Base-by-base conservation (phyloP, 2,797 vertebrate genomes). In the Neosilurus mollespiculum region DNA sequence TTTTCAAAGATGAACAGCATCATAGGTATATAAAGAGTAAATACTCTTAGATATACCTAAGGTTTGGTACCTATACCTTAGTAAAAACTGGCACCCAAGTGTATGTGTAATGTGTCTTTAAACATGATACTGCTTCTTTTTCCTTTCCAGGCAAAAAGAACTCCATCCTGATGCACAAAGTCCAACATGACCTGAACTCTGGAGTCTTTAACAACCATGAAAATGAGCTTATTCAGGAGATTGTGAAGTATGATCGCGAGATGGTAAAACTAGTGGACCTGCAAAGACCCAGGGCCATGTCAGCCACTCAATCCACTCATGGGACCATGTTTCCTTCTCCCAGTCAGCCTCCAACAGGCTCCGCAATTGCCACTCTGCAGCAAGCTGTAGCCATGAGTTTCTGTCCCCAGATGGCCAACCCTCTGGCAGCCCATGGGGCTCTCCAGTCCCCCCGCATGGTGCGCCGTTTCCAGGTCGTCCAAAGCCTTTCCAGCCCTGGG, bases 191-290 rank as follows among this genome's bases (percentile, higher is more conserved):
- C 90, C 96, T 99, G 85, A 97, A 96, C 93, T 97, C 98, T 0
- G 98, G 98, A 0, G 96, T 98, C 86, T 99, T 99, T 94, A 99
- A 99, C 95, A 99, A 98, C 93, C 96, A 92, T 15, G 98, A 99
- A 92, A 99, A 98, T 3, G 98, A 98, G 90, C 96, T 99, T 93
- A 99, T 99, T 91, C 98, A 99, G 90, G 97, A 99, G 93, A 99
- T 99, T 0, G 98, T 99, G 78, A 99, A 99, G 90, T 99, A 99
- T 0, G 98, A 99, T 86, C 95, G 98, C 3, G 97, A 99, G 93
- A 99, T 99, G 98, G 98, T 96, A 73, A 96, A 98, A 88, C 96
- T 97, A 88, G 96, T 97, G 0, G 97, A 97, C 66, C 89, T 95
- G 69, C 96, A 96, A 62, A 95, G 95, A 54, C 90, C 92, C 0